Percentiles rank a stretch among this genome's conserved stretches.
Conservation (phyloP, 1,140 invertebrate genomes). For the Elymnias hypermnestra region DNA sequence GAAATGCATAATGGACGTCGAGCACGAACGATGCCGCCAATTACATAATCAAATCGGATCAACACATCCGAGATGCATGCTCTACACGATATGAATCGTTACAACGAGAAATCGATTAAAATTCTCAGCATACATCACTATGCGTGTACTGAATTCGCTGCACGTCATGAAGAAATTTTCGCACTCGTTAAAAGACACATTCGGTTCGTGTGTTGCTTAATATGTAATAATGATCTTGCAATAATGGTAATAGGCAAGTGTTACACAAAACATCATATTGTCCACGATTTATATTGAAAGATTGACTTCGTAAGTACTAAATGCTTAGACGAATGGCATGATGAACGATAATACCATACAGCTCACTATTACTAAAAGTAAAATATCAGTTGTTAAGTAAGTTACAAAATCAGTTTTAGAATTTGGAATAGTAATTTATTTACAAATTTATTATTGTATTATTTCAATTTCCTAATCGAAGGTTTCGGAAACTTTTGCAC, state of each 20-base stretch:
- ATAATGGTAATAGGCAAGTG: slow-evolving; percentile 15
- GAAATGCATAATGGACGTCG: slow-evolving; percentile 43
- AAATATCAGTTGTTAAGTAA: too few relatives aligned
- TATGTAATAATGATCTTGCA: slow-evolving; percentile 15
- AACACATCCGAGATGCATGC: slow-evolving; percentile 31
- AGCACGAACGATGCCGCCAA: slow-evolving; percentile 48
- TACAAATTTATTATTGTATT: too few relatives aligned
- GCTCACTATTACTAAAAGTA: too few relatives aligned
- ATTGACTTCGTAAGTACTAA: slow-evolving; percentile 1
- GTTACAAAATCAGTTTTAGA: too few relatives aligned
- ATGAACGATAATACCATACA: background rate
- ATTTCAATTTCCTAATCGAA: too few relatives aligned
- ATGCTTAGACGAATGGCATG: background rate
- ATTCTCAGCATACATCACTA: slow-evolving; percentile 12
- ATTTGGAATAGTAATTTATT: too few relatives aligned
- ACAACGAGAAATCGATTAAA: slow-evolving; percentile 36
- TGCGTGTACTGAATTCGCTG: slow-evolving; percentile 1
- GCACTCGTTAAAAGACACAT: slow-evolving; percentile 15
- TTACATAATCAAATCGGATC: slow-evolving; percentile 40
- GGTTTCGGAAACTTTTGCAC: too few relatives aligned
- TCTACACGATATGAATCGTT: slow-evolving; percentile 31
- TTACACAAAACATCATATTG: slow-evolving; percentile 19
- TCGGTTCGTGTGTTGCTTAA: slow-evolving; percentile 13
- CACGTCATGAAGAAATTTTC: slow-evolving; percentile 6
- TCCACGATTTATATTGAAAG: slow-evolving; percentile 15